phyloP scores from a whole-genome alignment of 2,113 vertebrate genomes.

The Hucho hucho region DNA sequence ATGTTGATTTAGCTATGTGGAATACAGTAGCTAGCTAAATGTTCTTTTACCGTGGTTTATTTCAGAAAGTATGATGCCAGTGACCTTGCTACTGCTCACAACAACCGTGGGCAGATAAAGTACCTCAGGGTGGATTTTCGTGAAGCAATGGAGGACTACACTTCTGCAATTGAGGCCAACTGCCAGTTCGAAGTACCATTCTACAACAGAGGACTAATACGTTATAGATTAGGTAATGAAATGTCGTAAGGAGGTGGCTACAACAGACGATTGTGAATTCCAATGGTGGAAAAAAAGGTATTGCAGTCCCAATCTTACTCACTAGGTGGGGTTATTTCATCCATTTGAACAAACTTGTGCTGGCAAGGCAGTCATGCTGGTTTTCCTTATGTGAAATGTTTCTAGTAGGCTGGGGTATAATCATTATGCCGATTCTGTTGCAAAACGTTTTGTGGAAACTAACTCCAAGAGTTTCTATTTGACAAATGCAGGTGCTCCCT shows the following conservation, averaged over 20 bases:
- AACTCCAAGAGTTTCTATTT: too few relatives aligned
- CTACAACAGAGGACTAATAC: constrained; percentile 92
- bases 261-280: not conserved
- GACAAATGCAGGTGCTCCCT: too few relatives aligned
- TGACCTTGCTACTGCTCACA: constrained; percentile 81
- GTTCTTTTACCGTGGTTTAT: not conserved
- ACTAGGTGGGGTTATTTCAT: constrained; percentile 50
- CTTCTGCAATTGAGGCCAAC: constrained; percentile 76
- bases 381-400: not conserved
- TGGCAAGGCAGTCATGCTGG: not conserved
- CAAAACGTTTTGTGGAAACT: too few relatives aligned
- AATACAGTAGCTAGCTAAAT: not conserved
- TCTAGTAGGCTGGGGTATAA: too few relatives aligned
- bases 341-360: not conserved
- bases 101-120: constrained; percentile 89
- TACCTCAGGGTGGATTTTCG: constrained; percentile 90
- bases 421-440: too few relatives aligned
- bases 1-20: not conserved
- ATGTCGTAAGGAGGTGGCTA: not conserved
- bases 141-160: constrained; percentile 89
- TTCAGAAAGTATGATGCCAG: constrained; percentile 66
- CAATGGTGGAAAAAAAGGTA: not conserved
- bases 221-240: constrained; percentile 86
- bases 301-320: not conserved
- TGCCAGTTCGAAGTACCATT: constrained; percentile 81